Percentiles rank a stretch among this genome's conserved stretches.
Conservation (phyloP, 2,113 vertebrate species). For the Procapra przewalskii region DNA sequence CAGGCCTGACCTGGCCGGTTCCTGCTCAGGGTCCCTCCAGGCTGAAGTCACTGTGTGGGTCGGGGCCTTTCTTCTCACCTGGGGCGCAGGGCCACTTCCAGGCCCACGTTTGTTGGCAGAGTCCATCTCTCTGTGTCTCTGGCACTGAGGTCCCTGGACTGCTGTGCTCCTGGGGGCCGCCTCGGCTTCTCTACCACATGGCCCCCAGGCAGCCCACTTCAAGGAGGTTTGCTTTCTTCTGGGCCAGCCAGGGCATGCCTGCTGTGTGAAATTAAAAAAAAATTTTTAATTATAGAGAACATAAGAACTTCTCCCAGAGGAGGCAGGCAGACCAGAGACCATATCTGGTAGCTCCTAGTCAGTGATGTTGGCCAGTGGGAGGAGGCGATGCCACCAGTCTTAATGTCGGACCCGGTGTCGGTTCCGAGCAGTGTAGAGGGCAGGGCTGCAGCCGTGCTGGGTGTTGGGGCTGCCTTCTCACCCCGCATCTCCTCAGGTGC, state of each 20-base stretch:
- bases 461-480: not conserved
- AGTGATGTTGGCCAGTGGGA: not conserved
- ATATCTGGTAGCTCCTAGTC: not conserved
- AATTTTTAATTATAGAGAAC: not conserved
- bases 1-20: not conserved
- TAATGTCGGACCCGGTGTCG: accelerated
- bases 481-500: not conserved
- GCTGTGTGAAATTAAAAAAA: not conserved
- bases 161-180: not conserved
- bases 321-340: not conserved
- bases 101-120: not conserved
- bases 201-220: not conserved
- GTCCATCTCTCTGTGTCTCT: not conserved
- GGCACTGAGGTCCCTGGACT: not conserved
- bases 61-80: not conserved
- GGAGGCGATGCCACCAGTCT: not conserved
- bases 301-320: not conserved
- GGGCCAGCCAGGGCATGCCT: not conserved
- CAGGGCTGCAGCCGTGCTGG: not conserved
- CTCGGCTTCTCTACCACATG: not conserved
- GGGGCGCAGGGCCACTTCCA: not conserved
- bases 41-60: not conserved
- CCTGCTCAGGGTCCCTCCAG: not conserved
- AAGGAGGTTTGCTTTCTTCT: not conserved
- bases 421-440: not conserved